phyloP scores from a whole-genome alignment of 2,113 vertebrate species.

The Actinemys pallida region DNA sequence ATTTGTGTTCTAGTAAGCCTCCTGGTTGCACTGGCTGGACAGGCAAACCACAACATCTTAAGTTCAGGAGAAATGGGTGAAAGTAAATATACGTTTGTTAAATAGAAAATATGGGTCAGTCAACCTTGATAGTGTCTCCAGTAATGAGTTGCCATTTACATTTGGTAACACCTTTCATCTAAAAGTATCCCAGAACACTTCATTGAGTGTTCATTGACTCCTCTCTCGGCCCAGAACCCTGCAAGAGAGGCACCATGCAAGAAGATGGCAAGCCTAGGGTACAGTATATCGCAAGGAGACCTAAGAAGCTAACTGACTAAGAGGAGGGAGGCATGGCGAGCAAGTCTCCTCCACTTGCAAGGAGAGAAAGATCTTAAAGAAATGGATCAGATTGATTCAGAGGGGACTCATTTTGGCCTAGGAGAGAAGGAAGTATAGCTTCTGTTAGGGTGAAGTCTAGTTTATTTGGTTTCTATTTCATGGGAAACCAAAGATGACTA shows the following conservation, averaged over 20 bases:
- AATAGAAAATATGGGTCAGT: not conserved
- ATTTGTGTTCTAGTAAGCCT: fast-evolving
- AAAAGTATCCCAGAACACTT: not conserved
- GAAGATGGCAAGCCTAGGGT: not conserved
- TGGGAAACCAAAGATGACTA: too few species aligned
- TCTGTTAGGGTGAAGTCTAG: too few species aligned
- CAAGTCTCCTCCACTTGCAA: too few species aligned
- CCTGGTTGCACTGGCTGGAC: not conserved
- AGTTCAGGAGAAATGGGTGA: fast-evolving
- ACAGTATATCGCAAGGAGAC: not conserved
- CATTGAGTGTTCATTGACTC: not conserved
- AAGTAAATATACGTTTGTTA: fast-evolving
- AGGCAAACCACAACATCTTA: fast-evolving
- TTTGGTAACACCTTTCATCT: not conserved
- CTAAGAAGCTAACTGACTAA: not conserved
- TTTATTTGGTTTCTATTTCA: too few species aligned
- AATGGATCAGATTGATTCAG: too few species aligned
- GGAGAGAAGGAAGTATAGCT: too few species aligned
- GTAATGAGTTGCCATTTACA: too few species aligned
- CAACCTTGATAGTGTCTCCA: not conserved
- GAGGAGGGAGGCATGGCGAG: too few species aligned
- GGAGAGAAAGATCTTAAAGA: too few species aligned
- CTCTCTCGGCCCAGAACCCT: not conserved
- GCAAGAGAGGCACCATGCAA: not conserved
- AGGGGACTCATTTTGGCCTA: too few species aligned